phyloP scores from a whole-genome alignment of 2,797 vertebrate genomes.

The Apogon talboti region DNA sequence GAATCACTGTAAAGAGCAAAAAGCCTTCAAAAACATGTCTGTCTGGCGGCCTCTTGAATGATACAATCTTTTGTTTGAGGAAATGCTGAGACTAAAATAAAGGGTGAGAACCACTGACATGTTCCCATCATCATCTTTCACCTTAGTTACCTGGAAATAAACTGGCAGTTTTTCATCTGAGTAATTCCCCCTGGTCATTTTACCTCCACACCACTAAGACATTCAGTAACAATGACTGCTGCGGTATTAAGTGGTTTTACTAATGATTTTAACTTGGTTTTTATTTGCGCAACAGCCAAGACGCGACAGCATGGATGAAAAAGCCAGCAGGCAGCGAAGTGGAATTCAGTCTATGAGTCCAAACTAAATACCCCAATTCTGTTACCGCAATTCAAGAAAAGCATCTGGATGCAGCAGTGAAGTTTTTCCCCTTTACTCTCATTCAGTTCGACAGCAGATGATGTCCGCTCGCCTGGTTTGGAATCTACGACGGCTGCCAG shows the following conservation, averaged over 20 bases:
- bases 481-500: conserved; percentile 73
- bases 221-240: background rate
- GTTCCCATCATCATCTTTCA: conserved; percentile 7
- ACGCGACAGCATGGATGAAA: conserved; percentile 30
- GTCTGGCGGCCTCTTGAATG: background rate
- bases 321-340: conserved; percentile 47
- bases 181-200: conserved; percentile 4
- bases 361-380: conserved; percentile 62
- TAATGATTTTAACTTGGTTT: conserved; percentile 12
- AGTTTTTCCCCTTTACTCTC: conserved; percentile 70
- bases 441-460: conserved; percentile 75
- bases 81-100: background rate
- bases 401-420: conserved; percentile 72
- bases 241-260: background rate
- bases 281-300: conserved; percentile 29
- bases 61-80: background rate
- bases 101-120: conserved; percentile 14
- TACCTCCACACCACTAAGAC: background rate
- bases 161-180: background rate
- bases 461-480: conserved; percentile 69
- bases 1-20: background rate
- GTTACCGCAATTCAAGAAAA: conserved; percentile 68
- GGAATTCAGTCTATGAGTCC: conserved; percentile 58
- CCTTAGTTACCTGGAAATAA: conserved; percentile 15
- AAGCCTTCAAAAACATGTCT: background rate